Percentiles rank a stretch among this genome's conserved stretches.
These are phyloP conservation scores for Parazoanthus darwini DNA, from an alignment of 92 coral and sea anemone species.

Conservation along the genomic window DNA sequence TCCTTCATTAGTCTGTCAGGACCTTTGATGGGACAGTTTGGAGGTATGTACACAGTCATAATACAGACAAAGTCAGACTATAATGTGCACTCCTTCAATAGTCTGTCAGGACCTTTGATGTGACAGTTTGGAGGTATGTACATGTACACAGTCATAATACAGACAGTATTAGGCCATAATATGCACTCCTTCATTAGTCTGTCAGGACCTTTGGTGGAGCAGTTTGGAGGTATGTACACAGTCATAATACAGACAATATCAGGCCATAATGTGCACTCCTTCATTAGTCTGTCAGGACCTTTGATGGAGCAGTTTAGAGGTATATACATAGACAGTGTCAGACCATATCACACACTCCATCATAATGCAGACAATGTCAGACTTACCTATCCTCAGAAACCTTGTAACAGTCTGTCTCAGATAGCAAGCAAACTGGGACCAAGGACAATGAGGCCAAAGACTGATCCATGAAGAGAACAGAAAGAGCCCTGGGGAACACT, in stretches of 20 bases:
- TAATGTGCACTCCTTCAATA: constrained; percentile 79
- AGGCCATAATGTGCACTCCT: no score
- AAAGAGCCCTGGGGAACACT: no score
- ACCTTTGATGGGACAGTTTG: constrained; percentile 98
- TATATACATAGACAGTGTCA: constrained; percentile 19
- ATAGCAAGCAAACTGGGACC: not conserved
- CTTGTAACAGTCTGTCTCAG: no score
- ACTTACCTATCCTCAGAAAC: no score
- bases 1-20: constrained; percentile 80
- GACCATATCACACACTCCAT: no score
- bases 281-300: constrained; percentile 74
- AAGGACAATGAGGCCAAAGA: no score
- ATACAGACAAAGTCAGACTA: constrained; percentile 87
- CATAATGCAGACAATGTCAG: not conserved
- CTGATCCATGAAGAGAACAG: no score
- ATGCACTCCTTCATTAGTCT: constrained; percentile 78
- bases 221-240: constrained; percentile 85
- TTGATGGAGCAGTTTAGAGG: constrained; percentile 99
- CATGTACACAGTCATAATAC: constrained; percentile 49
- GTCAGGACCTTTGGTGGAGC: constrained; percentile 94
- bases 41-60: constrained; percentile 61
- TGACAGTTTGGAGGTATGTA: constrained; percentile 93
- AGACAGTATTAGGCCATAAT: constrained; percentile 88
- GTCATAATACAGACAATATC: not conserved
- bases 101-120: constrained; percentile 90